Percentiles rank a stretch among this genome's conserved stretches.
These are phyloP conservation scores for Agrenia bidenticulata DNA, from an alignment of 2,888 invertebrate genomes.

Conservation along the genomic window DNA sequence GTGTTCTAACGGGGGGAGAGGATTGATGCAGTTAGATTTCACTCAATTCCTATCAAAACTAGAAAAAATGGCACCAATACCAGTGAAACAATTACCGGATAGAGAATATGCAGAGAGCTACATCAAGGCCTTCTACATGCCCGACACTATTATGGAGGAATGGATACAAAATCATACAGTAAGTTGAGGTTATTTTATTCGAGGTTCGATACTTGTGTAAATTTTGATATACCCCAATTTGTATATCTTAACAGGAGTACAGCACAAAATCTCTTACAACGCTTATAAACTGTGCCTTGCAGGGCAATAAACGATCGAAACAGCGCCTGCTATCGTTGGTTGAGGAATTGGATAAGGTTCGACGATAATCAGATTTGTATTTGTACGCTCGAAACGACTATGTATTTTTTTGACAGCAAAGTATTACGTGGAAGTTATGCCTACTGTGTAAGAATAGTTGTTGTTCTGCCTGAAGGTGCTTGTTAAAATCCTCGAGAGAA, in stretches of 20 bases:
- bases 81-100: conserved; percentile 73
- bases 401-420: too few species aligned
- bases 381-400: too few species aligned
- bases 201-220: too few species aligned
- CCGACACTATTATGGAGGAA: conserved; percentile 80
- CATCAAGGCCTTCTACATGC: conserved; percentile 70
- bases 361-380: too few species aligned
- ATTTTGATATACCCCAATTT: too few species aligned
- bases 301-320: conserved; percentile 81
- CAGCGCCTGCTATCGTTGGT: conserved; percentile 74
- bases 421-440: too few species aligned
- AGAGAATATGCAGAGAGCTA: conserved; percentile 89
- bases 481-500: too few species aligned
- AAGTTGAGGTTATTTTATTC: conserved; percentile 49
- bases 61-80: conserved; percentile 79
- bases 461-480: too few species aligned
- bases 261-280: conserved; percentile 81
- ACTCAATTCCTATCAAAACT: conserved; percentile 89
- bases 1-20: conserved; percentile 94
- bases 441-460: too few species aligned
- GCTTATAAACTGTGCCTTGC: conserved; percentile 80
- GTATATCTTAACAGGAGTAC: conserved; percentile 68
- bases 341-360: conserved; percentile 62
- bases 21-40: conserved; percentile 96
- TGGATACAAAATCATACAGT: conserved; percentile 83